Base-by-base conservation (phyloP, 2,797 vertebrate species). In the Gila robusta region DNA sequence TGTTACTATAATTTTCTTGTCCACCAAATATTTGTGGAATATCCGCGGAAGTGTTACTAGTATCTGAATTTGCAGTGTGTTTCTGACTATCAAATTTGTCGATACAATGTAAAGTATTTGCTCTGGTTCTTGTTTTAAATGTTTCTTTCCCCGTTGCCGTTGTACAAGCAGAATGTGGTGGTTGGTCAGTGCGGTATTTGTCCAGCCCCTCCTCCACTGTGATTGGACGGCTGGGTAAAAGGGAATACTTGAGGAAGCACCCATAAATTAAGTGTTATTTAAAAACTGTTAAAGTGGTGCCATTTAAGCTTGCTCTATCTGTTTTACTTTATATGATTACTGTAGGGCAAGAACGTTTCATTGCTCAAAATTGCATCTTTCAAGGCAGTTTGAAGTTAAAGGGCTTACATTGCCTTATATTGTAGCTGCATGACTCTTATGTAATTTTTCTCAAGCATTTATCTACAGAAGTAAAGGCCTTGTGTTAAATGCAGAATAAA, bases 361-460 rank as follows among this genome's bases (percentile, higher is more conserved):
- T 44, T 64, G 32, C 37, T 64, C n/a, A 79, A 79, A 64, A 64
- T 79, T 79, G n/a, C 56, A 32, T 79, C 17, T 66, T 21, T 17
- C 26, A 44, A 32, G 17, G 26, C 37, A 47, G 26, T 17, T 77
- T 2, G 32, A n/a, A 16, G 47, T n/a, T 37, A 71, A 82, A 56
- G 37, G 72, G 37, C 66, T 41, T 9, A 11, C 1, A 41, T 26
- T 19, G 49, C 14, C 80, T 39, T 41, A 26, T 62, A 32, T 26
- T 66, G 26, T 66, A 26, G 23, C 52, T 26, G 39, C n/a, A 72
- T 2, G 23, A 56, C 37, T 72, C 49, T 14, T 41, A 5, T 56
- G 37, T 44, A 28, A 23, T 71, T 72, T n/a, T 59, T 41, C 35
- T 37, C 49, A 39, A 39, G 54, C 69, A 26, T 70, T 59, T 41